Evolutionary conservation across 2,113 vertebrate species (phyloP), one percentile per base, ranked within the genome.

Genomic region (Hyperopisus bebe): DNA sequence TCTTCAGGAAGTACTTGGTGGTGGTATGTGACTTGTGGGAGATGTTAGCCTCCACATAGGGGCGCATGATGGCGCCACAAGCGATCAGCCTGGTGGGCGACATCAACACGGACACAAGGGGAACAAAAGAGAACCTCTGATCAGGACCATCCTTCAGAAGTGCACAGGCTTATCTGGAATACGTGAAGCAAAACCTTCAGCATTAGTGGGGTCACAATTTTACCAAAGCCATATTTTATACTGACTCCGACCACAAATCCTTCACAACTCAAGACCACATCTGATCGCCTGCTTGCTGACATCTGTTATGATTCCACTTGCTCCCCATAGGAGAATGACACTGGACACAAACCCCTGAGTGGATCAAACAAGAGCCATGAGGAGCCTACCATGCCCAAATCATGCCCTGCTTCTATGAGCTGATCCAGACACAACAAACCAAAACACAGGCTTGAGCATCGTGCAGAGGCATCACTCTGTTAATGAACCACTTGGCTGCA

Each of bases 11-110:
- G 89, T 99, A 99, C 88, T 99, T 99, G 95, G 99, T 98, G 94
- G 98, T 99, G 83, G 98, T 99, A 95, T 99, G 98, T 24, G 98
- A 99, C 92, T 99, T 99, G 94, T 99, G 98, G 86, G 98, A 99
- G 93, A 99, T 99, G 93, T 99, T 99, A 91, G 98, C 98, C 92
- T 99, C 98, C 94, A 99, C 97, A 0, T 99, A 99, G 7, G 98
- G 98, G 0, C 98, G 94, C 97, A 97, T 99, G 88, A 98, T 96
- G 0, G 97, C 98, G 0, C 98, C 98, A 0, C 97, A 98, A 3
- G 98, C 96, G 1, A 99, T 99, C 62, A 99, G 95, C 82, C 98
- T 99, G 94, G 66, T 87, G 77, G 5, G 82, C 44, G 80, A 88
- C 0, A 0, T 39, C 24, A 50, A n/a, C 9, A 88, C 17, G 9